Percentiles rank a stretch among this genome's conserved stretches.
Conservation (phyloP, 2,888 invertebrate species). For the Heliconius ethilla region DNA sequence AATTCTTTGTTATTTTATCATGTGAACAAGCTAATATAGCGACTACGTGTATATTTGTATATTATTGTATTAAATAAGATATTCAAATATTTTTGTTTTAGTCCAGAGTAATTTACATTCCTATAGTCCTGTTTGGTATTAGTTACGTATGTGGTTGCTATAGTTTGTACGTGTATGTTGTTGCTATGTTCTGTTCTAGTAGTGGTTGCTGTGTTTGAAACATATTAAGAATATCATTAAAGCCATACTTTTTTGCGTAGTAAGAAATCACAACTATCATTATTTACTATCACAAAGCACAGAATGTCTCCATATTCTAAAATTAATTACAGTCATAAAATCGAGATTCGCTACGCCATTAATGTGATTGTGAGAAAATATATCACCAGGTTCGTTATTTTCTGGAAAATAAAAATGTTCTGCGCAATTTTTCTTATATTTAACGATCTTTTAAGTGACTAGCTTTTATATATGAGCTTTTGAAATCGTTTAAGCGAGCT, state of each 20-base stretch:
- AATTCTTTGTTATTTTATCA: constrained; percentile 20
- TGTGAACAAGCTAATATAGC: not conserved
- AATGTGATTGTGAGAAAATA: constrained; percentile 37
- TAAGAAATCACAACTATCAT: constrained; percentile 11
- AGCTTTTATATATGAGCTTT: constrained; percentile 2
- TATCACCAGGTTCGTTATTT: constrained; percentile 30
- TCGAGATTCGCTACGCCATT: constrained; percentile 31
- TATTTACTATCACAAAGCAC: constrained; percentile 30
- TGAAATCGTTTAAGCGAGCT: constrained; percentile 1
- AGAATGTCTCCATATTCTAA: constrained; percentile 39
- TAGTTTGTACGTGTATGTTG: no score
- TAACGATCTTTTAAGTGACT: constrained; percentile 15
- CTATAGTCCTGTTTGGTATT: no score
- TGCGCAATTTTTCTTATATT: constrained; percentile 29
- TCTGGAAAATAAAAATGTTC: constrained; percentile 21
- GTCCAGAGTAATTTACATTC: no score
- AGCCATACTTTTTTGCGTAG: not conserved
- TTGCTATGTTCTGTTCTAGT: no score
- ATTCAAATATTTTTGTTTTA: no score
- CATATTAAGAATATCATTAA: no score
- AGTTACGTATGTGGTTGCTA: no score
- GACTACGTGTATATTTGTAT: not conserved
- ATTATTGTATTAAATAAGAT: not conserved
- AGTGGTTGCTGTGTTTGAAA: no score
- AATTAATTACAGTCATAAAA: constrained; percentile 43